Percentiles rank a stretch among this genome's conserved stretches.
Evolutionary conservation across 2,113 vertebrate species (phyloP).

Genomic region (Prietella phreatophila): DNA sequence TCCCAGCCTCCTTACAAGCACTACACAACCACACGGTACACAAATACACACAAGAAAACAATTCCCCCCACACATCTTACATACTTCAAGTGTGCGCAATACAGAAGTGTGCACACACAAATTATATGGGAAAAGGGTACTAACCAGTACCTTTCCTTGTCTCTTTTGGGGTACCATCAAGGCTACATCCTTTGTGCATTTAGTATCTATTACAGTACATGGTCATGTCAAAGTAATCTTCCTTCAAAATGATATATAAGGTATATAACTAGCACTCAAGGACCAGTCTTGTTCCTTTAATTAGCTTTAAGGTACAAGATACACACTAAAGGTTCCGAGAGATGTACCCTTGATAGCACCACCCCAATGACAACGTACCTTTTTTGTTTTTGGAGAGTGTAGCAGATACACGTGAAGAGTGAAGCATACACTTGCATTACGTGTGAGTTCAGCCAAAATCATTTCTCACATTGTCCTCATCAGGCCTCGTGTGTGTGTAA

Average conservation of each 20-base stretch:
- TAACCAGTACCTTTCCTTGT: not conserved
- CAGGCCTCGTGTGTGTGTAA: conserved; percentile 34
- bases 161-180: not conserved
- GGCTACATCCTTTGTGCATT: not conserved
- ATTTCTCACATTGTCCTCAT: not conserved
- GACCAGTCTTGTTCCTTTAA: not conserved
- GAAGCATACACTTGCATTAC: not conserved
- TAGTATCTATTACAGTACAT: not conserved
- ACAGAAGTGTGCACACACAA: not conserved
- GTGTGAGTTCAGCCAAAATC: not conserved
- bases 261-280: not conserved
- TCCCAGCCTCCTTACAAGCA: conserved; percentile 51
- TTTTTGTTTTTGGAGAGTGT: not conserved
- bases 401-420: not conserved
- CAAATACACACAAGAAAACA: conserved; percentile 5
- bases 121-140: not conserved
- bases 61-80: not conserved
- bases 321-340: not conserved
- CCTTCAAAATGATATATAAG: not conserved
- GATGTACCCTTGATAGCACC: not conserved
- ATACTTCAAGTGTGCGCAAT: not conserved
- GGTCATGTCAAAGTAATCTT: not conserved
- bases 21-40: conserved; percentile 39
- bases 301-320: not conserved
- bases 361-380: not conserved